phyloP scores from a whole-genome alignment of 2,888 invertebrate species.

The Lagria hirta region DNA sequence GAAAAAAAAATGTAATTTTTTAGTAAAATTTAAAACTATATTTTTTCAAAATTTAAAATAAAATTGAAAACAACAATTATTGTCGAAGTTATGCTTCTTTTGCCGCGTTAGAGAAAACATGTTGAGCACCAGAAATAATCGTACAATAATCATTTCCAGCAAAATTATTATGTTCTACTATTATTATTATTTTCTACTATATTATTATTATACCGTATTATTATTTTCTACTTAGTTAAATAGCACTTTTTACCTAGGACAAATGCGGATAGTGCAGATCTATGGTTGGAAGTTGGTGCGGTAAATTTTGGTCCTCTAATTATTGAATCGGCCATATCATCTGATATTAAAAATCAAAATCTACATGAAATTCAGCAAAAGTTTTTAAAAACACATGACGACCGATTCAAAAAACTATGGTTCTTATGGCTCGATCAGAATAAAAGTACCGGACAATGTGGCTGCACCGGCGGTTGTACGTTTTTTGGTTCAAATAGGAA shows the following conservation, averaged over 20 bases:
- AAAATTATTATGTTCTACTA: too few relatives aligned
- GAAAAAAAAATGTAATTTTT: too few relatives aligned
- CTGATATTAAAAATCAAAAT: conserved; percentile 68
- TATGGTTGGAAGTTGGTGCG: conserved; percentile 92
- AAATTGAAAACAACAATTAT: too few relatives aligned
- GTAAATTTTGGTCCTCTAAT: conserved; percentile 87
- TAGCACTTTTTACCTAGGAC: conserved; percentile 25
- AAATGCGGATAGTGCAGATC: conserved; percentile 55
- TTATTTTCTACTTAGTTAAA: too few relatives aligned
- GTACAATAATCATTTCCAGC: too few relatives aligned
- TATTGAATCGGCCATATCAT: conserved; percentile 85
- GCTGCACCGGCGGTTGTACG: conserved; percentile 91
- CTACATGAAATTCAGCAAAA: conserved; percentile 79
- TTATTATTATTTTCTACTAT: too few relatives aligned
- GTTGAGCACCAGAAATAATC: too few relatives aligned
- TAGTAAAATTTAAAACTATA: too few relatives aligned
- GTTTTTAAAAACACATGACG: conserved; percentile 80
- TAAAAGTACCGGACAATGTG: conserved; percentile 71
- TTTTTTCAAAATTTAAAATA: too few relatives aligned
- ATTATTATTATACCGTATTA: too few relatives aligned
- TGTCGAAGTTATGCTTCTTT: too few relatives aligned
- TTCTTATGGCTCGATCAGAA: conserved; percentile 87
- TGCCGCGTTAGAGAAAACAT: too few relatives aligned
- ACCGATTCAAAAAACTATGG: conserved; percentile 83
- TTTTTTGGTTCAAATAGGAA: conserved; percentile 94